A percentile compares a stretch with the other conserved stretches of the same genome.
These are phyloP conservation scores for Chitala chitala DNA, from an alignment of 2,113 vertebrate genomes.

Conservation along the genomic window DNA sequence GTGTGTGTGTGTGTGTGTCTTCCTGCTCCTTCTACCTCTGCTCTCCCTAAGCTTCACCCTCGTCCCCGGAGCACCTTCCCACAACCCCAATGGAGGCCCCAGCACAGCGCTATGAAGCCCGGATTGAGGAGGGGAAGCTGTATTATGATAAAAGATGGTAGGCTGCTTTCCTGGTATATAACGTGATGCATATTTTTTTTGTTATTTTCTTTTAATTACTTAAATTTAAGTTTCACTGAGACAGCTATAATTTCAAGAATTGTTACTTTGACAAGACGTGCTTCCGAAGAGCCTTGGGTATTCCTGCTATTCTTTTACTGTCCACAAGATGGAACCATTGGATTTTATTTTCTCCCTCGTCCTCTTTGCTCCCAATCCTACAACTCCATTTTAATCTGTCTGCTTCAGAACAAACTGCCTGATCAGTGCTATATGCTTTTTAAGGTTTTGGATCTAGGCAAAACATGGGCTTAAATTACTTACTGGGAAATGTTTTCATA, in stretches of 20 bases:
- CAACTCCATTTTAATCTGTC: background rate
- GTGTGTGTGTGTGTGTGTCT: background rate
- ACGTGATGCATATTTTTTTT: background rate
- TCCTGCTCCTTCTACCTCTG: conserved; percentile 20
- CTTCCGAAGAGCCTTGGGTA: background rate
- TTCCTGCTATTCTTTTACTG: background rate
- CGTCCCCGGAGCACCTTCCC: conserved; percentile 87
- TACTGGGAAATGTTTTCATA: too few species aligned
- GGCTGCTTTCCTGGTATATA: background rate
- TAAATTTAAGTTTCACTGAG: too few species aligned
- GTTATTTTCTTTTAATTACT: too few species aligned
- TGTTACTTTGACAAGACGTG: too few species aligned
- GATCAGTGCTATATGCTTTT: background rate
- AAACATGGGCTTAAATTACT: background rate
- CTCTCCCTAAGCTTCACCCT: conserved; percentile 74
- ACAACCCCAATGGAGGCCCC: conserved; percentile 80
- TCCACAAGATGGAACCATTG: conserved; percentile 53
- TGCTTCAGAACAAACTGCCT: background rate
- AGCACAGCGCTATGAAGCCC: conserved; percentile 85
- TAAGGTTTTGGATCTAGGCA: background rate
- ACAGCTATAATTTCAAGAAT: too few species aligned
- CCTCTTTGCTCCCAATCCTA: too few species aligned
- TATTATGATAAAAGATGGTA: conserved; percentile 99
- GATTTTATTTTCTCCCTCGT: too few species aligned
- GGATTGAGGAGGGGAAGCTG: conserved; percentile 94